Evolutionary conservation across 2,888 invertebrate species (phyloP), one percentile per base, ranked within the genome.

Genomic region (Idaea dimidiata): DNA sequence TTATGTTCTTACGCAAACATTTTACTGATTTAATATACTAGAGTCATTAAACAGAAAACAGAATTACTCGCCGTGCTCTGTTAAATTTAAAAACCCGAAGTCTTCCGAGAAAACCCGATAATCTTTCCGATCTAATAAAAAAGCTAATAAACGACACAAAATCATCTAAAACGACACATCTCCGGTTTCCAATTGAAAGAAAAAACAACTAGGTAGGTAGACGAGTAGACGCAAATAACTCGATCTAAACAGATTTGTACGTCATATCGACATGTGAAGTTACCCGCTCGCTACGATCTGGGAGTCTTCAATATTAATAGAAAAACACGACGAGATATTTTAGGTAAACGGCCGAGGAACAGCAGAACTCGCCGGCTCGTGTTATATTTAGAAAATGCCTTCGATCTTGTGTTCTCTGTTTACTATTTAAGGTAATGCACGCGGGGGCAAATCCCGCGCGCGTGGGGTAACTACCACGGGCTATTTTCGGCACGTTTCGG

Each of bases 351-450:
- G 8, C 18, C 17, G 56, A 17, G 16, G 56, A 56, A 56, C 56
- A 58, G 24, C 32, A 18, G 56, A 56, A 18, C 68, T 72, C 74
- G 74, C 77, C 72, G 75, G 74, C 69, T 67, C 70, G 74, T 70
- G 83, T 72, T 89, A 90, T 84, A 87, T 78, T 89, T 91, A 91
- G 90, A 89, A 84, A 86, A 83, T 81, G 83, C 84, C 84, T 81
- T 43, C 43, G 43, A 7, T 43, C 43, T 43, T 43, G 43, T 43
- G 43, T 43, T 43, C 81, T 81, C 84, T 83, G 84, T 91, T 91
- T 83, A 87, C 91, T 91, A 91, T 91, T 90, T 91, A 91, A 89
- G 91, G 91, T 88, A 86, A 80, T 86, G 91, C 80, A 70, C 73
- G 83, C 77, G 73, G 78, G 71, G 75, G 80, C 83, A 83, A 80